Conservation (phyloP, 2,888 invertebrate species). For the Silvanus unidentatus region DNA sequence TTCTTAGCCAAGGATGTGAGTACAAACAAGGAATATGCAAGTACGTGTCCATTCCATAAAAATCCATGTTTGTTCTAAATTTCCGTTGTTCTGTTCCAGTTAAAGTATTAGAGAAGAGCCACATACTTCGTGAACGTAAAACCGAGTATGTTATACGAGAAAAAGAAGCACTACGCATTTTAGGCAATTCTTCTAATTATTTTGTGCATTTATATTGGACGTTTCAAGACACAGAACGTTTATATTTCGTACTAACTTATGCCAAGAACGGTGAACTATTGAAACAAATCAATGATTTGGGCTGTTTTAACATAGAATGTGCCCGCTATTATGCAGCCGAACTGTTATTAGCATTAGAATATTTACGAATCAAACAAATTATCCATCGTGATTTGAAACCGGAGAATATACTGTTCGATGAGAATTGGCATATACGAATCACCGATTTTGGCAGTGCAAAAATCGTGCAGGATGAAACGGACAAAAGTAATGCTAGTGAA, state of each 20-base stretch:
- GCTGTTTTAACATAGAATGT: conserved; percentile 82
- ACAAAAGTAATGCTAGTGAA: conserved; percentile 9
- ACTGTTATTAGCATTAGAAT: conserved; percentile 84
- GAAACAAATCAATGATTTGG: conserved; percentile 84
- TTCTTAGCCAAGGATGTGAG: conserved; percentile 90
- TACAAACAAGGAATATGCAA: conserved; percentile 87
- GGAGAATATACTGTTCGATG: conserved; percentile 92
- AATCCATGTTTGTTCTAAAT: conserved; percentile 22
- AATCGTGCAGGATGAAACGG: conserved; percentile 52
- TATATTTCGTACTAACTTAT: conserved; percentile 94
- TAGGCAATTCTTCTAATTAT: conserved; percentile 65
- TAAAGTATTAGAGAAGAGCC: conserved; percentile 95
- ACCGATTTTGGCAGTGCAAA: conserved; percentile 98
- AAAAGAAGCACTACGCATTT: conserved; percentile 85
- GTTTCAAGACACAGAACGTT: conserved; percentile 87
- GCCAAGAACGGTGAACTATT: conserved; percentile 93
- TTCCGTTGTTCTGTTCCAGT: conserved; percentile 55
- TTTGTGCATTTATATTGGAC: conserved; percentile 93
- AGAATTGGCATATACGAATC: conserved; percentile 92
- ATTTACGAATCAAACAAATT: conserved; percentile 80
- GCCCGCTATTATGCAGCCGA: conserved; percentile 92
- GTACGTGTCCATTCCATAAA: conserved; percentile 55
- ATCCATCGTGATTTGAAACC: conserved; percentile 97
- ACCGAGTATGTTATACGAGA: conserved; percentile 89
- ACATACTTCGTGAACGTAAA: conserved; percentile 90